A percentile compares a stretch with the other conserved stretches of the same genome.
These are phyloP conservation scores for Mugil cephalus DNA, from an alignment of 2,113 vertebrate genomes.

Conservation along the genomic window DNA sequence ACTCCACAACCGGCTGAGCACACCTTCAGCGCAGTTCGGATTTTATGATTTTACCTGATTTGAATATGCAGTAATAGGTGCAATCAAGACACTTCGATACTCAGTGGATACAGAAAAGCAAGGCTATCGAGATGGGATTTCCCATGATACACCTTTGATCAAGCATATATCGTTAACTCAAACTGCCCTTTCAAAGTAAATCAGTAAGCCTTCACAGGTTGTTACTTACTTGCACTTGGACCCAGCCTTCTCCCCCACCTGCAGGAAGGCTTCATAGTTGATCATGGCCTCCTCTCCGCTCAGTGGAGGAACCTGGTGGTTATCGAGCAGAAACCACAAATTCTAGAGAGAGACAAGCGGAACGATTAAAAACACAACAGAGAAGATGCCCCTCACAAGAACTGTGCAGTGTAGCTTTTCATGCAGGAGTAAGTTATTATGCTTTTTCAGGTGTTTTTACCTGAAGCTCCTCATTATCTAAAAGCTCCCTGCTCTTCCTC, in stretches of 20 bases:
- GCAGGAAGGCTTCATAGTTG: conserved; percentile 94
- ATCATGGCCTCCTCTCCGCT: conserved; percentile 97
- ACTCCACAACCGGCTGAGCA: too few relatives aligned
- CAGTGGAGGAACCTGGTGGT: conserved; percentile 95
- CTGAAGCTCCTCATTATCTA: conserved; percentile 98
- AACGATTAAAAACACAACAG: fast-evolving
- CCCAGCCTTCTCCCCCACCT: conserved; percentile 94
- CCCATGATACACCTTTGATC: too few relatives aligned
- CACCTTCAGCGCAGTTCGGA: neutral
- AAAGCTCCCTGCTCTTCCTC: conserved; percentile 95
- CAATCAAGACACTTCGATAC: neutral
- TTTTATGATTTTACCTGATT: neutral
- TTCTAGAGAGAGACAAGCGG: conserved; percentile 81
- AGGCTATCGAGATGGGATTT: neutral
- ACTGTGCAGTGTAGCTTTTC: neutral
- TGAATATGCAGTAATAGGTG: neutral
- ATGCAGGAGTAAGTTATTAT: too few relatives aligned
- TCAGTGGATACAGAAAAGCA: too few relatives aligned
- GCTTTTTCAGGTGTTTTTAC: conserved; percentile 72
- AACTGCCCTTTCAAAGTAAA: neutral
- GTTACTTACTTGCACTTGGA: conserved; percentile 92
- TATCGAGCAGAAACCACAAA: conserved; percentile 97
- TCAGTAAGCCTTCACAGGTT: neutral
- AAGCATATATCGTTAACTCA: neutral
- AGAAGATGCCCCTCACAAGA: neutral